Base-by-base conservation (phyloP, 2,797 vertebrate species). In the Hydrophis major region DNA sequence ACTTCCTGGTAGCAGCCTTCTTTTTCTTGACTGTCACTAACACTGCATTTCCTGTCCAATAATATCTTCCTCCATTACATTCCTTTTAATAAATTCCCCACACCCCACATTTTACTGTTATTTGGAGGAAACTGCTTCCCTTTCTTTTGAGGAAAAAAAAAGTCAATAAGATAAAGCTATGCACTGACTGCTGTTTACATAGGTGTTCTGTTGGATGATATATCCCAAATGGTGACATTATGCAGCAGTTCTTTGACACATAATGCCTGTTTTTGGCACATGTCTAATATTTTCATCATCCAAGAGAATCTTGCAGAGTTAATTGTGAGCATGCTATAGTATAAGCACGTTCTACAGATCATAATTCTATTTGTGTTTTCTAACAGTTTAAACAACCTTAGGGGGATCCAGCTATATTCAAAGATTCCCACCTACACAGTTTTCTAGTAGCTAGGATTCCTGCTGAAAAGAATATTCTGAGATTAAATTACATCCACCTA, bases 201-300 rank as follows among this genome's bases (percentile, higher is more conserved):
- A 90, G 13, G 10, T 61, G 25, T 47, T 92, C 42, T 53, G n/a
- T 47, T 87, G 60, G 37, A 74, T 92, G 47, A 66, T 22, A 42
- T 56, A 69, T 16, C 93, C 59, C 91, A 90, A 95, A 55, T 59
- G 55, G 27, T 60, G 60, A 32, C 94, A 92, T 50, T 93, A 95
- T 55, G 74, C 95, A 90, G 32, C 93, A 50, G 4, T 90, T 50
- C 91, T 59, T 94, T 95, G 14, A n/a, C 66, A 69, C 6, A 28
- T n/a, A 93, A n/a, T 69, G 32, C 90, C 63, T 66, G 32, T 63
- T 55, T 32, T 32, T 92, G 37, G 13, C 86, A 63, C 1, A 1
- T 28, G 87, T 66, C 12, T 55, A 37, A 66, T 55, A 57, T 90
- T 57, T 47, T 90, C 10, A 28, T 55, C 53, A 91, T n/a, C 37